phyloP scores from a whole-genome alignment of 2,113 vertebrate genomes.

The Cygnus atratus region DNA sequence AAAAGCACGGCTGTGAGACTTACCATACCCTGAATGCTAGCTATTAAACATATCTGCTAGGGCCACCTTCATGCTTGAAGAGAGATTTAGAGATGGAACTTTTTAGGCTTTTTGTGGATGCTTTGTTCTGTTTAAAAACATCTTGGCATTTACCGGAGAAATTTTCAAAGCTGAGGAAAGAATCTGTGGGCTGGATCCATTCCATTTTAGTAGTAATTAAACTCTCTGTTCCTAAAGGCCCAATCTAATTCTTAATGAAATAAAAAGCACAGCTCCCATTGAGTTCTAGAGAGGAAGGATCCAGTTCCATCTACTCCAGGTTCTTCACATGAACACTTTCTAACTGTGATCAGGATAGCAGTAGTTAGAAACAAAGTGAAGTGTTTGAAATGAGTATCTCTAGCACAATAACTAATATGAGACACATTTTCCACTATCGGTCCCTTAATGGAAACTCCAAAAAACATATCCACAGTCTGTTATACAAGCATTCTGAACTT shows the following conservation, averaged over 20 bases:
- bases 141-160: neutral
- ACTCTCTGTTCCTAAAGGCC: neutral
- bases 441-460: neutral
- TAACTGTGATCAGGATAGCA: neutral
- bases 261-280: neutral
- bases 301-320: neutral
- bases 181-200: neutral
- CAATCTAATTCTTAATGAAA: neutral
- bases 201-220: constrained; percentile 2
- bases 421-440: neutral
- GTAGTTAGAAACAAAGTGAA: constrained; percentile 7
- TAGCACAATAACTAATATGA: neutral
- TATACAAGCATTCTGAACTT: neutral
- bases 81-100: neutral
- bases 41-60: neutral
- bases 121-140: neutral
- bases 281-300: neutral
- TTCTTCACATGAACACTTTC: neutral
- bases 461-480: neutral
- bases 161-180: constrained; percentile 30
- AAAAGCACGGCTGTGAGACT: constrained; percentile 41
- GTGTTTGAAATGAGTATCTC: neutral
- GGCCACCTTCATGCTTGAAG: neutral
- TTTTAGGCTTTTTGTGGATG: neutral
- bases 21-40: constrained; percentile 36